phyloP scores from a whole-genome alignment of 2,888 invertebrate species.

The Stenurella melanura region DNA sequence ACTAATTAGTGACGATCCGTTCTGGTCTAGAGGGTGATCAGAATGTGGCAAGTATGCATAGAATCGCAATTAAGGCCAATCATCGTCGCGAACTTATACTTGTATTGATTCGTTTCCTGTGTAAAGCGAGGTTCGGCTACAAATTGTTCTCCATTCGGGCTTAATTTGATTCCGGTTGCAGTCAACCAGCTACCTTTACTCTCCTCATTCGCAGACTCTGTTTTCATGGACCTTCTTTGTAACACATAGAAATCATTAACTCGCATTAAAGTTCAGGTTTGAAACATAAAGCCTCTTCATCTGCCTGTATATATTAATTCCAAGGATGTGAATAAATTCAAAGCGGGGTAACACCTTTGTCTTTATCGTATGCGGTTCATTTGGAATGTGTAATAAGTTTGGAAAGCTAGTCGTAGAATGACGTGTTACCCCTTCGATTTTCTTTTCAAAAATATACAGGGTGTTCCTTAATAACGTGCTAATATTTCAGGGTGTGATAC shows the following conservation, averaged over 20 bases:
- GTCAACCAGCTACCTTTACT: slow-evolving; percentile 38
- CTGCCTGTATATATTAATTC: slow-evolving; percentile 23
- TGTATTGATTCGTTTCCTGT: slow-evolving; percentile 31
- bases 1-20: slow-evolving; percentile 53
- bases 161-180: slow-evolving; percentile 44
- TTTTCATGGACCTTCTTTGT: slow-evolving; percentile 23
- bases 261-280: slow-evolving; percentile 25
- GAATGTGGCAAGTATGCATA: slow-evolving; percentile 46
- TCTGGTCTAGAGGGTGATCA: slow-evolving; percentile 48
- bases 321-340: not conserved
- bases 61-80: slow-evolving; percentile 35
- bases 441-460: not conserved
- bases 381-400: not conserved
- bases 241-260: slow-evolving; percentile 33
- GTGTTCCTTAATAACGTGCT: no score
- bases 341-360: not conserved
- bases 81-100: slow-evolving; percentile 30
- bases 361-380: not conserved
- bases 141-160: slow-evolving; percentile 45
- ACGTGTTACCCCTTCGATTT: not conserved
- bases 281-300: slow-evolving; percentile 18
- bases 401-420: not conserved
- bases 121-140: slow-evolving; percentile 35
- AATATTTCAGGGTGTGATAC: no score
- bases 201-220: not conserved